Evolutionary conservation across 2,113 vertebrate genomes (phyloP).

Genomic region (Xenotilapia caudafasciata): DNA sequence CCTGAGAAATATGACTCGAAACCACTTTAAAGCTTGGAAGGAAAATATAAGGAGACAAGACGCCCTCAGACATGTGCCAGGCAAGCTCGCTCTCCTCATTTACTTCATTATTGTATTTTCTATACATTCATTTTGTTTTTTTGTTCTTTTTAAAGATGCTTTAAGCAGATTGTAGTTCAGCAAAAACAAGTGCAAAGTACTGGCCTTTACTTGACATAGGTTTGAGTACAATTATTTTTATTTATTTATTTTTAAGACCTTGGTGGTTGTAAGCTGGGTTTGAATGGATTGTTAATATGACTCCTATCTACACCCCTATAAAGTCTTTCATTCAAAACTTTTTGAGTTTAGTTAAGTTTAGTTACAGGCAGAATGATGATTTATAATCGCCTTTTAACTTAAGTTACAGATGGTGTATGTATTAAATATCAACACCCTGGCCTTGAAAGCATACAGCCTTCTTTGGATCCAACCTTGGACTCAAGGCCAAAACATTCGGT

Average conservation of each 20-base stretch:
- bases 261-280: background rate
- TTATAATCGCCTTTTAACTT: background rate
- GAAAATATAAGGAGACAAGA: background rate
- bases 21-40: background rate
- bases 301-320: background rate
- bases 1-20: background rate
- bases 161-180: background rate
- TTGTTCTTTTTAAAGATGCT: background rate
- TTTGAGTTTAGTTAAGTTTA: background rate
- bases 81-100: background rate
- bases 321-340: background rate
- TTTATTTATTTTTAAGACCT: background rate
- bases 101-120: background rate
- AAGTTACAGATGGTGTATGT: background rate
- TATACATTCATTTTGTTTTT: background rate
- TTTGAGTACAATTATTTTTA: background rate
- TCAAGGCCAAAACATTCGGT: background rate
- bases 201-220: background rate
- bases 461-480: background rate
- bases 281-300: background rate
- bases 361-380: background rate
- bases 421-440: background rate
- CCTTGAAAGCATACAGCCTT: background rate
- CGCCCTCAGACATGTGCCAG: background rate
- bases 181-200: background rate